Conservation (phyloP, 1,140 invertebrate species). For the Brachionus angularis region DNA sequence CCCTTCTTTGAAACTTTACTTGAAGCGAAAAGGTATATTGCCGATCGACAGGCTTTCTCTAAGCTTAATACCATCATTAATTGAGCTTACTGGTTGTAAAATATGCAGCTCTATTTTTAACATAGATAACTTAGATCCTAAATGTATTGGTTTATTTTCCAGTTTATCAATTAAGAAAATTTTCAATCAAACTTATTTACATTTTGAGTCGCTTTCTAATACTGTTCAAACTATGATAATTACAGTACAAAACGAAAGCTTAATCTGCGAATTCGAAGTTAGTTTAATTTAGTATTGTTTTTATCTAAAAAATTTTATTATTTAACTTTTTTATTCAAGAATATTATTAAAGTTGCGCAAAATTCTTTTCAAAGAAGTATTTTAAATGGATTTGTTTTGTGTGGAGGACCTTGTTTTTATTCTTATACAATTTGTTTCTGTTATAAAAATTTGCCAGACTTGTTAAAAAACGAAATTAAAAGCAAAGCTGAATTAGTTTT, state of each 20-base stretch:
- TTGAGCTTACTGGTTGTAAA: conserved; percentile 1
- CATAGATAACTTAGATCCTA: not conserved
- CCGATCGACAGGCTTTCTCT: not conserved
- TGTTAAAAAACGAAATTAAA: not conserved
- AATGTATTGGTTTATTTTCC: not conserved
- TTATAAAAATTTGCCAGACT: too few relatives aligned
- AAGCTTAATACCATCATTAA: not conserved
- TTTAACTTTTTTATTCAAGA: too few relatives aligned
- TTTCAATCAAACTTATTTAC: not conserved
- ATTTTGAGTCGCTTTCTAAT: not conserved
- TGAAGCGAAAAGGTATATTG: not conserved
- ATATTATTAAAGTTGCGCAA: conserved; percentile 15
- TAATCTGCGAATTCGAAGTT: not conserved
- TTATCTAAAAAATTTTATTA: not conserved
- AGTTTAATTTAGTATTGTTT: not conserved
- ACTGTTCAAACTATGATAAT: conserved; percentile 1
- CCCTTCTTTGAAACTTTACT: not conserved
- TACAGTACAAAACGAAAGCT: conserved; percentile 11
- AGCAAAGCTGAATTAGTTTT: not conserved
- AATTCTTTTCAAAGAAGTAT: conserved; percentile 13
- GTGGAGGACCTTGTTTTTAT: conserved; percentile 38
- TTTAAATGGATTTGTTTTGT: not conserved
- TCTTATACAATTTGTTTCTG: not conserved
- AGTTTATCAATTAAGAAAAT: not conserved
- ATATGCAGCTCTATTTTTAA: conserved; percentile 15